These are phyloP conservation scores for Liasis olivaceus DNA, from an alignment of 2,797 vertebrate species.

Conservation along the genomic window DNA sequence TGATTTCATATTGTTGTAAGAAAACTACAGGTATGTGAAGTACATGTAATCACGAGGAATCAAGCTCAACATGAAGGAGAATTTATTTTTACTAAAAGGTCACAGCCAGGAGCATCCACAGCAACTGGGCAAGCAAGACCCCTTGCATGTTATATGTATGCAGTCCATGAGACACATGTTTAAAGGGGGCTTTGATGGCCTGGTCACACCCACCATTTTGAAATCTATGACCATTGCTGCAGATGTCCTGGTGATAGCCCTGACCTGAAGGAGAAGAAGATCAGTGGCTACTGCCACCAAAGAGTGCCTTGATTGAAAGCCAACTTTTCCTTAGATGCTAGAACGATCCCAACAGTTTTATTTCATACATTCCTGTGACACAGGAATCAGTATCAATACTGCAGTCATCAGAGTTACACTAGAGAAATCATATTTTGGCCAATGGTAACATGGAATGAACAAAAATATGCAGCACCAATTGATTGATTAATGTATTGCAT, in stretches of 20 bases:
- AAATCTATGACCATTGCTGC: background rate
- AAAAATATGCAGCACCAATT: too few species aligned
- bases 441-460: background rate
- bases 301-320: background rate
- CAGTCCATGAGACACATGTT: background rate
- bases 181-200: background rate
- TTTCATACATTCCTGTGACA: background rate
- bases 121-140: background rate
- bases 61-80: background rate
- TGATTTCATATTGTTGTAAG: background rate
- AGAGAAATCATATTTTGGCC: background rate
- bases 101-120: background rate
- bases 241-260: background rate
- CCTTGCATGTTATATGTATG: background rate
- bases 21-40: background rate
- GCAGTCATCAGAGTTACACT: background rate
- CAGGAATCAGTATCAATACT: background rate
- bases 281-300: background rate
- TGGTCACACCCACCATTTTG: background rate
- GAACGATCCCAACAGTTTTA: constrained; percentile 5
- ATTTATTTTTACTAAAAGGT: background rate
- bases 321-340: background rate
- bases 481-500: too few species aligned
- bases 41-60: background rate
- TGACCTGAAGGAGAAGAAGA: background rate